These are phyloP conservation scores for Allolobophora icterica DNA, from an alignment of 2,888 invertebrate genomes.

Conservation along the genomic window DNA sequence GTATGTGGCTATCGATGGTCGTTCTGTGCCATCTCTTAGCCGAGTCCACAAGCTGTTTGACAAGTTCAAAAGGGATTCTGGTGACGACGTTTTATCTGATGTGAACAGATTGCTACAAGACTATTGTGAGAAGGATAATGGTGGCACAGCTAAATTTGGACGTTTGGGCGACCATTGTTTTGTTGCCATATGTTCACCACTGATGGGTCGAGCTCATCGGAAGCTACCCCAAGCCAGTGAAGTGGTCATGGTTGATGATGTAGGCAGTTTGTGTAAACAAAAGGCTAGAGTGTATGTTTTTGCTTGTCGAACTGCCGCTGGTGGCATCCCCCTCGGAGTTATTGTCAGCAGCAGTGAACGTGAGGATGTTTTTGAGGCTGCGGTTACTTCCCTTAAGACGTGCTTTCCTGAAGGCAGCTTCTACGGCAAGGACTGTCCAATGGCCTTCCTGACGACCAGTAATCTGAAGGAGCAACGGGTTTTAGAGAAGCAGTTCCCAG, in stretches of 20 bases:
- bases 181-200: background rate
- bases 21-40: background rate
- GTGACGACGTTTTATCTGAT: background rate
- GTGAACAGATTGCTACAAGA: background rate
- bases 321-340: background rate
- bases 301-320: background rate
- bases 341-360: background rate
- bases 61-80: background rate
- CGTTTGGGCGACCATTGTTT: background rate
- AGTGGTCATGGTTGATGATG: background rate
- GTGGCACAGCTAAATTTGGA: background rate
- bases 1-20: background rate
- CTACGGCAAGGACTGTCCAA: background rate
- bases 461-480: background rate
- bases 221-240: background rate
- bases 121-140: background rate
- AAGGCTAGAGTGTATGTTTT: background rate
- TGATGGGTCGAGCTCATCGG: background rate
- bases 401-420: constrained; percentile 9
- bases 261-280: background rate
- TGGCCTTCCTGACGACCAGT: background rate
- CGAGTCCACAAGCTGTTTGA: background rate
- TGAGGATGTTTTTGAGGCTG: constrained; percentile 4
- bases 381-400: background rate
- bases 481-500: background rate